A percentile compares a stretch with the other conserved stretches of the same genome.
Evolutionary conservation across 37 sponge, comb jelly and placozoan species (phyloP).

Genomic region (Diacarnus erythraeanus): DNA sequence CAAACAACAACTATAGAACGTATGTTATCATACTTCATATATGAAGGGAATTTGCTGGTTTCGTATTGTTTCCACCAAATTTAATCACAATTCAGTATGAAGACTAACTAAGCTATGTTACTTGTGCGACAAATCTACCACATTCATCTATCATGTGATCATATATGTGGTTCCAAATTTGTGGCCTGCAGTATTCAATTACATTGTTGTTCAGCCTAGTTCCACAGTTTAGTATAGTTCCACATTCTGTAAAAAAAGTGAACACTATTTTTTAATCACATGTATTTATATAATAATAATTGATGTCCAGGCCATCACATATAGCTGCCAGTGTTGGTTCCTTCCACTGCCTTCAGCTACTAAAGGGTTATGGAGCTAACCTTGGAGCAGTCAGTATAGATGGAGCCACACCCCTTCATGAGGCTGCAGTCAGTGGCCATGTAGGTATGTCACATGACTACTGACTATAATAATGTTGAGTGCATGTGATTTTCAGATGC

Average conservation of each 20-base stretch:
- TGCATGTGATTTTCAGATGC: constrained; percentile 22
- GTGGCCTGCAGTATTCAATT: too few relatives aligned
- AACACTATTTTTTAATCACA: neutral
- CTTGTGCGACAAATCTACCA: too few relatives aligned
- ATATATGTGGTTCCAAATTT: too few relatives aligned
- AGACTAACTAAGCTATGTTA: too few relatives aligned
- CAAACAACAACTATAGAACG: constrained; percentile 65
- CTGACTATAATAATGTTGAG: neutral
- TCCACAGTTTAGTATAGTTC: too few relatives aligned
- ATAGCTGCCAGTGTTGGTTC: constrained; percentile 61
- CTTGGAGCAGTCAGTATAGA: constrained; percentile 16
- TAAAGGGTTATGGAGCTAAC: constrained; percentile 52
- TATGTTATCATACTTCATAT: too few relatives aligned
- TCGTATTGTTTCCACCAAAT: too few relatives aligned
- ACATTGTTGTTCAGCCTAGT: too few relatives aligned
- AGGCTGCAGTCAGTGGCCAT: constrained; percentile 78
- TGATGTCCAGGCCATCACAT: constrained; percentile 55
- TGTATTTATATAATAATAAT: neutral
- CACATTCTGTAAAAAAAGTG: too few relatives aligned
- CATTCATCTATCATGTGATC: too few relatives aligned
- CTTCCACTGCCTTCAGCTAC: constrained; percentile 43
- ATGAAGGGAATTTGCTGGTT: too few relatives aligned
- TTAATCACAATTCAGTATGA: too few relatives aligned
- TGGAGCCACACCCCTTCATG: constrained; percentile 70
- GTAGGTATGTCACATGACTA: constrained; percentile 19